A percentile compares a stretch with the other conserved stretches of the same genome.
phyloP scores from a whole-genome alignment of 2,797 vertebrate genomes.

The Emys orbicularis region DNA sequence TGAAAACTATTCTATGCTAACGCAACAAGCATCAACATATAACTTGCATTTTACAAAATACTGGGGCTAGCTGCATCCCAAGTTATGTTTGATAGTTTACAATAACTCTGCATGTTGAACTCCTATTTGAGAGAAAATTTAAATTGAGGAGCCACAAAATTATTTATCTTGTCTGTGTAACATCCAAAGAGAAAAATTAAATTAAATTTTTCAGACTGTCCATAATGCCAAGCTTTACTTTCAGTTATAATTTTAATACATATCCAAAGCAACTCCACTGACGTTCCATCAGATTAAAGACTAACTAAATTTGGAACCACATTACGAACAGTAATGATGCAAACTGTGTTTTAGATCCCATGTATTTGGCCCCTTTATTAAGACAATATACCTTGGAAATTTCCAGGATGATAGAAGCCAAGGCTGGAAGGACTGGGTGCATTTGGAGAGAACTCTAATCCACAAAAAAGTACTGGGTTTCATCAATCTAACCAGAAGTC shows the following conservation, averaged over 20 bases:
- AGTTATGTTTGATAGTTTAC: neutral
- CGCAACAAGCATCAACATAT: neutral
- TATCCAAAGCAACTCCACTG: neutral
- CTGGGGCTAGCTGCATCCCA: neutral
- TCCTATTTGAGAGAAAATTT: neutral
- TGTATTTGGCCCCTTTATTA: neutral
- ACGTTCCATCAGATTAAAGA: neutral
- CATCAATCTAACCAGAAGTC: neutral
- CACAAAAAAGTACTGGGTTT: neutral
- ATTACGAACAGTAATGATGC: neutral
- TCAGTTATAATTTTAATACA: fast-evolving
- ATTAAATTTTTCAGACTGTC: fast-evolving
- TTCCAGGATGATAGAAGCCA: neutral
- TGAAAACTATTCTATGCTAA: neutral
- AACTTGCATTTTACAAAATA: fast-evolving
- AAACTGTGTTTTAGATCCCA: neutral
- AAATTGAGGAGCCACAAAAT: neutral
- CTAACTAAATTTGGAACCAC: neutral
- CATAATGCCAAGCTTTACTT: neutral
- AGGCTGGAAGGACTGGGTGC: neutral
- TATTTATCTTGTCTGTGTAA: neutral
- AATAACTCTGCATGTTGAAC: neutral
- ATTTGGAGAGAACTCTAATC: neutral
- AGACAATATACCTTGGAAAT: fast-evolving
- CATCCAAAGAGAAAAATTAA: neutral